Conservation (phyloP, 2,888 invertebrate species). For the Limnephilus rhombicus region DNA sequence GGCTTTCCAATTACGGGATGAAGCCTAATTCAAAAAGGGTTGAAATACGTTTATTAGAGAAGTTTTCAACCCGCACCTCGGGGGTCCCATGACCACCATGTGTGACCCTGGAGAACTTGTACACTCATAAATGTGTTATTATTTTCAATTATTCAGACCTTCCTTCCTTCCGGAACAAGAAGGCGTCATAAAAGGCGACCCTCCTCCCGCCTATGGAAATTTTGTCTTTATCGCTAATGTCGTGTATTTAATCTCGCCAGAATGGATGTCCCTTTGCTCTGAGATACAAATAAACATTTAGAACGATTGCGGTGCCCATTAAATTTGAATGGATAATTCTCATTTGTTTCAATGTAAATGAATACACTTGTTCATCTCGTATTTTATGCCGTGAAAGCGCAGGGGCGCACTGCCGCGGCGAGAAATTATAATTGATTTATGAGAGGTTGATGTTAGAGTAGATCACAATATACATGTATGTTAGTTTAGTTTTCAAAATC, state of each 20-base stretch:
- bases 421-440: not conserved
- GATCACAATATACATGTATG: too few relatives aligned
- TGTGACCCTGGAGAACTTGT: not conserved
- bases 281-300: conserved; percentile 38
- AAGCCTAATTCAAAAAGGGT: not conserved
- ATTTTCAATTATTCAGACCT: conserved; percentile 60
- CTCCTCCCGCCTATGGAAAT: conserved; percentile 3
- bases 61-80: not conserved
- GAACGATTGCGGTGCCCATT: conserved; percentile 18
- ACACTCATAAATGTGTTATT: conserved; percentile 55
- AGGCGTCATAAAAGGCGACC: conserved; percentile 21
- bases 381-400: not conserved
- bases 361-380: conserved; percentile 12
- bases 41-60: not conserved
- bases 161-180: conserved; percentile 29
- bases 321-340: conserved; percentile 33
- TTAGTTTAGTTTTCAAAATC: too few relatives aligned
- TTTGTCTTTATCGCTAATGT: conserved; percentile 30
- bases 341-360: conserved; percentile 36
- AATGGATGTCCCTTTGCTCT: conserved; percentile 36
- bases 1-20: not conserved
- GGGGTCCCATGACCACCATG: not conserved
- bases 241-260: conserved; percentile 33
- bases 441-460: too few relatives aligned
- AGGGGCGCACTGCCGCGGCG: not conserved